These are phyloP conservation scores for Mastomys coucha DNA, from an alignment of 2,113 vertebrate species.

Conservation along the genomic window DNA sequence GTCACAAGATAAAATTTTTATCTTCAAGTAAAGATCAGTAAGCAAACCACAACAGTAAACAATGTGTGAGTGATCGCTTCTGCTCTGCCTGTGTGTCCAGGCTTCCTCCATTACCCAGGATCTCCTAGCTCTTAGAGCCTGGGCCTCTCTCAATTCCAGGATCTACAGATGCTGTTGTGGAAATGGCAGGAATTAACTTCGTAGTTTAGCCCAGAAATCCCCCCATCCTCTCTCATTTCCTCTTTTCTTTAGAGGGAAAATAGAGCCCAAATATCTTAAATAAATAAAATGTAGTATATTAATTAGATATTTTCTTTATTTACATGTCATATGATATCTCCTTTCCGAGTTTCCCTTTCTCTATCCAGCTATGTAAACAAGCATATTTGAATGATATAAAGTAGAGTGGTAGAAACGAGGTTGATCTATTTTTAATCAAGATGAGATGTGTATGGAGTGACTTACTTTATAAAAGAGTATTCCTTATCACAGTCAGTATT, in stretches of 20 bases:
- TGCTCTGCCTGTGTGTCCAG: neutral
- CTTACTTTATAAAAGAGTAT: neutral
- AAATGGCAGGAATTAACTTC: neutral
- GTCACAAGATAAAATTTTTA: conserved; percentile 9
- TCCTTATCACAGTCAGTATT: neutral
- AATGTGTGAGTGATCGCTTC: neutral
- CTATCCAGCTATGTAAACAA: neutral
- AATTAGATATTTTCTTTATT: no score
- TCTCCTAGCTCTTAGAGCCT: neutral
- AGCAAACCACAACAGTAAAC: neutral
- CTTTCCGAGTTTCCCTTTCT: no score
- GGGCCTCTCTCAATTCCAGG: neutral
- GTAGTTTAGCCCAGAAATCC: neutral
- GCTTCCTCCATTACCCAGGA: neutral
- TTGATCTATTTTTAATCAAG: conserved; percentile 8
- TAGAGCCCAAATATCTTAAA: neutral
- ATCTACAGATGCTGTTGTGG: neutral
- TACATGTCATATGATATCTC: no score
- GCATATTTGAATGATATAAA: neutral
- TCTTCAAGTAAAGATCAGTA: conserved; percentile 9
- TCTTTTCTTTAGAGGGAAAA: neutral
- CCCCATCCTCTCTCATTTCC: neutral
- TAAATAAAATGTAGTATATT: neutral
- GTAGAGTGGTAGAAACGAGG: neutral
- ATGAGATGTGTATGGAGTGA: neutral